Base-by-base conservation (phyloP, 2,797 vertebrate genomes). In the Oreochromis grahami region DNA sequence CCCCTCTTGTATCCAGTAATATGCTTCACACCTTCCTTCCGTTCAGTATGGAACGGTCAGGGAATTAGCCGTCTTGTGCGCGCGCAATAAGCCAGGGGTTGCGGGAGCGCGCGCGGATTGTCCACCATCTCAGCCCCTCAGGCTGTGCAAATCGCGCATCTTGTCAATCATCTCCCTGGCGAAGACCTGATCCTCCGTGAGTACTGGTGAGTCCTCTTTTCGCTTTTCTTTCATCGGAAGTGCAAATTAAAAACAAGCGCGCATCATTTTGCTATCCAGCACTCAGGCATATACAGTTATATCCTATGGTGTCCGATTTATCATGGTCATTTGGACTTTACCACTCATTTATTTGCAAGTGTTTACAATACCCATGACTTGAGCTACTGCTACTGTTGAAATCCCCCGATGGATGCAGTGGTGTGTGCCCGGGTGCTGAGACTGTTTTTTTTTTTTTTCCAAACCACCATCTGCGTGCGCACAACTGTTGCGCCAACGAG, bases 11-110 rank as follows among this genome's bases (percentile, higher is more conserved):
- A 51, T 50, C 74, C n/a, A 79, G 51, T 89, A 81, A 86, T 77
- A 68, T 82, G 79, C 65, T 72, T 76, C 86, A 84, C 93, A 90
- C 89, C 86, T 89, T 89, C 77, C 58, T 68, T 79, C 77, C 38
- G 81, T 79, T 41, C 72, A 51, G 48, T 77, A 89, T 95, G 93
- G 92, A 92, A 84, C 88, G 85, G 85, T 93, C 87, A 95, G 96
- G 95, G 96, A 97, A 97, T 97, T 97, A 98, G 96, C 96, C 84
- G 86, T 21, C 76, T 80, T 84, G 88, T 29, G 89, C 86, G 91
- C 92, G 91, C 90, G 94, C 74, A 92, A 95, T 97, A 97, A 97
- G 94, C 95, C 93, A 90, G 86, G 81, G 88, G 90, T 89, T 86
- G 56, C 93, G 95, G 94, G 94, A 93, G 81, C 91, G 95, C 91